phyloP scores from a whole-genome alignment of 2,113 vertebrate species.

The Pelecanoides urinatrix region DNA sequence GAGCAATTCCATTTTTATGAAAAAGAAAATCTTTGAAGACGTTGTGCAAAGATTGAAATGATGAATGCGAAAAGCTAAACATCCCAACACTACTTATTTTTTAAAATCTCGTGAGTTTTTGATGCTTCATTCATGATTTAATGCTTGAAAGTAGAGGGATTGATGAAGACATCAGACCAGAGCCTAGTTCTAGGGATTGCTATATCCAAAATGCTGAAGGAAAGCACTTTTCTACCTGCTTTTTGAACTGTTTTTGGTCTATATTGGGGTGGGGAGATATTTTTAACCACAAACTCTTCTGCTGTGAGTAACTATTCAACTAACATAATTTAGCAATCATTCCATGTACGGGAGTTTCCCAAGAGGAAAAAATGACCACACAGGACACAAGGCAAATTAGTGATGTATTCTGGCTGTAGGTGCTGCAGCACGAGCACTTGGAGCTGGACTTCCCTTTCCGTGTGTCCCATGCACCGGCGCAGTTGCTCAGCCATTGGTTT shows the following conservation, averaged over 20 bases:
- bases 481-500: neutral
- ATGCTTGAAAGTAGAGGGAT: neutral
- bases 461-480: rapidly evolving
- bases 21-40: neutral
- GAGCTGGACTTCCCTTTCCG: rapidly evolving
- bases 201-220: neutral
- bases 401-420: neutral
- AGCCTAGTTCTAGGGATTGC: neutral
- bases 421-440: neutral
- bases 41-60: neutral
- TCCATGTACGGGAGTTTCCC: neutral
- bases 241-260: neutral
- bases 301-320: neutral
- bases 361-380: neutral
- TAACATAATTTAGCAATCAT: neutral
- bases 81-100: neutral
- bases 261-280: too few species aligned
- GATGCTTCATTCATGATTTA: neutral
- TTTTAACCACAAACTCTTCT: neutral
- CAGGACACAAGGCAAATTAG: neutral
- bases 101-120: neutral
- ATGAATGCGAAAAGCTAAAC: neutral
- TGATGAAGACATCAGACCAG: neutral
- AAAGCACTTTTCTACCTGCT: neutral
- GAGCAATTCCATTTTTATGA: neutral